Evolutionary conservation across 2,888 invertebrate species (phyloP).

Genomic region (Hirtodrosophila cameraria): DNA sequence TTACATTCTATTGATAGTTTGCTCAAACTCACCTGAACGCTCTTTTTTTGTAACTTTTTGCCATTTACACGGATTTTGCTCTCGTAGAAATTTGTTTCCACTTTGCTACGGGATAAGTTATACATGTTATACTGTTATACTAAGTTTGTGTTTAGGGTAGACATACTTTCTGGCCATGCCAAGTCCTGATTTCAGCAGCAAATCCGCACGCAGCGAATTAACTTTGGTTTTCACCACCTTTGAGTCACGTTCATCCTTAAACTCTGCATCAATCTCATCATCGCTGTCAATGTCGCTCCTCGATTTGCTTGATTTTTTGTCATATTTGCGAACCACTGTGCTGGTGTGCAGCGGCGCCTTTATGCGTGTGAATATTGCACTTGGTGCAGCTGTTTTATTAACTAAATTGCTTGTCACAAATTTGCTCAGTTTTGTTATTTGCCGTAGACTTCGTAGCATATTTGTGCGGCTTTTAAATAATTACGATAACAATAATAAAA

Average conservation of each 20-base stretch:
- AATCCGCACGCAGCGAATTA: slow-evolving; percentile 89
- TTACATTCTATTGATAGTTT: no score
- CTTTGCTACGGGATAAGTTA: slow-evolving; percentile 87
- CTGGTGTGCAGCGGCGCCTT: slow-evolving; percentile 42
- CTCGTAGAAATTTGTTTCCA: slow-evolving; percentile 91
- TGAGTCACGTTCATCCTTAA: slow-evolving; percentile 86
- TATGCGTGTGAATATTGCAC: not conserved
- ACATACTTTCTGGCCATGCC: slow-evolving; percentile 90
- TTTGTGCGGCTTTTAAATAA: slow-evolving; percentile 46
- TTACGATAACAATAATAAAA: slow-evolving; percentile 48
- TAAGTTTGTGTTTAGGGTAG: not conserved
- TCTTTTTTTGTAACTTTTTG: slow-evolving; percentile 90
- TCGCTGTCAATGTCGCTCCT: slow-evolving; percentile 85
- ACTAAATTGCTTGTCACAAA: slow-evolving; percentile 9
- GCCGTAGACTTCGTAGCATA: slow-evolving; percentile 52
- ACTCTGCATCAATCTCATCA: slow-evolving; percentile 84
- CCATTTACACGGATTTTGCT: slow-evolving; percentile 93
- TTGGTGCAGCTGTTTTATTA: not conserved
- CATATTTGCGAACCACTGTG: slow-evolving; percentile 57
- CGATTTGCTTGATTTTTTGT: slow-evolving; percentile 60
- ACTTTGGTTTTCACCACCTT: slow-evolving; percentile 88
- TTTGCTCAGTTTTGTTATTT: slow-evolving; percentile 36
- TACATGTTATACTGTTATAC: not conserved
- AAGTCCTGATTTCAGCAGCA: slow-evolving; percentile 88
- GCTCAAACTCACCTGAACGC: slow-evolving; percentile 85